Evolutionary conservation across 2,797 vertebrate genomes (phyloP).

Genomic region (Danio jaintianensis): DNA sequence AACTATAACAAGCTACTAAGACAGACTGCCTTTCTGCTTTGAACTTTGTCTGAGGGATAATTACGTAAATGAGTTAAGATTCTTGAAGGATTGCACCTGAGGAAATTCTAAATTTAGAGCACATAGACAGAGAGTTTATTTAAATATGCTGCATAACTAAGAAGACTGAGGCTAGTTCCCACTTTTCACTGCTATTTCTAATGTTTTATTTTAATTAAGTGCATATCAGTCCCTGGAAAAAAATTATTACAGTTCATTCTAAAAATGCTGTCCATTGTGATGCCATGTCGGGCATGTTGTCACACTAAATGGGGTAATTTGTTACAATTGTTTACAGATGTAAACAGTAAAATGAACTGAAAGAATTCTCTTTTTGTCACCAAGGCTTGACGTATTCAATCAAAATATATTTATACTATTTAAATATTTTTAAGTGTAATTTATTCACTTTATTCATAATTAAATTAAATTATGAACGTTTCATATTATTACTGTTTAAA

Average conservation of each 20-base stretch:
- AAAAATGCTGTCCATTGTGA: neutral
- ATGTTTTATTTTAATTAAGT: neutral
- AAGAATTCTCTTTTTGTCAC: too few species aligned
- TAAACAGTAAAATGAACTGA: neutral
- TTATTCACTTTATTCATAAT: neutral
- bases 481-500: neutral
- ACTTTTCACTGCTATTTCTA: neutral
- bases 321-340: too few species aligned
- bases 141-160: neutral
- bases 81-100: slow-evolving; percentile 6
- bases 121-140: slow-evolving; percentile 6
- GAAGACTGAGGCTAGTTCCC: neutral
- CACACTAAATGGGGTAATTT: neutral
- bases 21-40: slow-evolving; percentile 7
- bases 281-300: neutral
- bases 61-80: slow-evolving; percentile 12
- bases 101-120: neutral
- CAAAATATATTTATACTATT: neutral
- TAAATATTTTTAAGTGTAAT: neutral
- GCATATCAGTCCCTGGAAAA: too few species aligned
- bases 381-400: too few species aligned
- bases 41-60: slow-evolving; percentile 7
- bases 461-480: too few species aligned
- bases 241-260: neutral
- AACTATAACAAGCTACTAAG: neutral